Conservation (phyloP, 2,797 vertebrate genomes). For the Mallotus villosus region DNA sequence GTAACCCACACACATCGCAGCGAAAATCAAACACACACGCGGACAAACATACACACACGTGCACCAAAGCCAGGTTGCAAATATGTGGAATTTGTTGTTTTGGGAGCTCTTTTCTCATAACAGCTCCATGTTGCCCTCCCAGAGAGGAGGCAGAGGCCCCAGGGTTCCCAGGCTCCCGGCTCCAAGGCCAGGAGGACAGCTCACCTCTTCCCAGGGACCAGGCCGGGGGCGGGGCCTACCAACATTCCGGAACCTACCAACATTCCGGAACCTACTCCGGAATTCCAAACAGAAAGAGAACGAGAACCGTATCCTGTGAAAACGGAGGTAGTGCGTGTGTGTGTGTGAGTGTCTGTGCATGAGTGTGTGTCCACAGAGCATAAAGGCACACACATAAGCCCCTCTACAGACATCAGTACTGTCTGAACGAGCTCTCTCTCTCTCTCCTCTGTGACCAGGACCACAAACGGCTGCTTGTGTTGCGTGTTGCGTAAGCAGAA, state of each 20-base stretch:
- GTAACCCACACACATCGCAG: not conserved
- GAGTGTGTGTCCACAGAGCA: too few relatives aligned
- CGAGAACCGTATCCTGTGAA: not conserved
- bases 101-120: not conserved
- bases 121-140: not conserved
- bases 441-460: too few relatives aligned
- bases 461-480: conserved; percentile 41
- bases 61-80: not conserved
- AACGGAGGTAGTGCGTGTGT: too few relatives aligned
- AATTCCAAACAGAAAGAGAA: conserved; percentile 57
- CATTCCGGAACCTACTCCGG: conserved; percentile 38
- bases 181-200: conserved; percentile 13
- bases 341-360: too few relatives aligned
- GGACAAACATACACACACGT: not conserved
- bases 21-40: not conserved
- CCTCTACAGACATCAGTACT: too few relatives aligned
- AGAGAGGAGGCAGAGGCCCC: not conserved
- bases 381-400: too few relatives aligned
- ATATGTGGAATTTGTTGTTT: not conserved
- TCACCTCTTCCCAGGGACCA: conserved; percentile 19
- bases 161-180: not conserved
- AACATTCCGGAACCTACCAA: conserved; percentile 33
- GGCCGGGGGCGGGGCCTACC: conserved; percentile 27
- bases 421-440: too few relatives aligned
- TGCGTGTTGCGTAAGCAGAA: not conserved